Evolutionary conservation across 2,113 vertebrate species (phyloP), one percentile per base, ranked within the genome.

Genomic region (Accipiter cooperii): DNA sequence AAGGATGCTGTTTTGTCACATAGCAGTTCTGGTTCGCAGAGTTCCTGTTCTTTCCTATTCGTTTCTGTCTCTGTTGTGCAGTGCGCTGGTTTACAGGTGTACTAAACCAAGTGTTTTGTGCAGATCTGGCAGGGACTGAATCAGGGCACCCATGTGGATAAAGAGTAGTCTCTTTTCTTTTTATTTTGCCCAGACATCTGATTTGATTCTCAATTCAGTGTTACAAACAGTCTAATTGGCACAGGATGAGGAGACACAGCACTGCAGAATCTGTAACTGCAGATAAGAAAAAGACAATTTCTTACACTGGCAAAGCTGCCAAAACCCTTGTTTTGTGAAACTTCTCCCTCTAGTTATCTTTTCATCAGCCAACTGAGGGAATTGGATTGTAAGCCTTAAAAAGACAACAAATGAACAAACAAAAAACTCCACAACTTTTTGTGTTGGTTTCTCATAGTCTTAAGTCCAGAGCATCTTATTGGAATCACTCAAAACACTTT

Each of bases 221-320:
- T 77, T 92, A 26, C 38, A 81, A 91, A 70, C 55, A 18, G 33
- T 86, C 90, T 85, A 90, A 65, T 40, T 93, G 86, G 92, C 75
- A 44, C 18, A 55, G 82, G 55, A 76, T 76, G 75, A 88, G 42
- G 69, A 66, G 65, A 31, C 28, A 61, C 33, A 74, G 17, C 2
- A 1, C 66, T 71, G 33, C 69, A 84, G 74, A 93, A 71, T 82
- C 52, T 87, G 87, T 93, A 94, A 63, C 33, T 90, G 78, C 33
- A 85, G 85, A 90, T 87, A 91, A 91, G 85, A 77, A 73, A 69
- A 93, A 63, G 64, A 87, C n/a, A 29, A 65, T 78, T 89, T 90
- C 47, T 82, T 93, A 54, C 1, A 10, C 19, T 34, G 19, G 31
- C 13, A 76, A 64, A 93, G 26, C 75, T 96, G 70, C 52, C 74